Evolutionary conservation across 64 coral and sea anemone species (phyloP), one percentile per base, ranked within the genome.

Genomic region (Cladopsammia gracilis): DNA sequence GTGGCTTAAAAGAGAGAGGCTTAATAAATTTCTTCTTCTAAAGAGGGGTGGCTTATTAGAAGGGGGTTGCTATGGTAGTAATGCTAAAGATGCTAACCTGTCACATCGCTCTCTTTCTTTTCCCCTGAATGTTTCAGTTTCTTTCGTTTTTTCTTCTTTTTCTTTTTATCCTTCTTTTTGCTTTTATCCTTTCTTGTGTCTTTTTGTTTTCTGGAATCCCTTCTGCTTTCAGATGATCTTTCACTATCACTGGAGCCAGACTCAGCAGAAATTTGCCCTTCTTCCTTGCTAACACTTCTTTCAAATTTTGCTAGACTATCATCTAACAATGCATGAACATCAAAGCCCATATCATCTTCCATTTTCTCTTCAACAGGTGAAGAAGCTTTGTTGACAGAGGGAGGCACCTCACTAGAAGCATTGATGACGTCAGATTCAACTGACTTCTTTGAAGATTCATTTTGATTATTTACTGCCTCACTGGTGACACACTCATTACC

Each of bases 141-240:
- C 45, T 47, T 64, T 10, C 45, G 44, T 49, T 84, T 84, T 48
- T 67, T 84, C 62, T 84, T 84, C 62, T 84, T 84, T 68, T 84
- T 84, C 80, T 84, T 84, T 20, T 50, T 84, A 62, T 84, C 78
- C 58, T 82, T 84, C 26, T 84, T 84, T 68, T 54, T 80, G 77
- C 25, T 61, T 60, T 80, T 80, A 45, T 84, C 62, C 60, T 24
- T 67, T 84, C 23, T 84, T 20, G 44, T 19, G n/a, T 84, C 62
- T 25, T 67, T 84, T 49, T 15, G 44, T 64, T 66, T 84, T 25
- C 14, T 84, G 62, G 80, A 84, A 48, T 48, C 80, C 42, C 24
- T 84, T 16, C 62, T 64, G 61, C 62, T 46, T 7, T 51, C 42
- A 50, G 60, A 84, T 24, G 80, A 84, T 18, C 11, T 66, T 15